Percentiles rank a stretch among this genome's conserved stretches.
phyloP scores from a whole-genome alignment of 1,140 invertebrate species.

The Drosophila lacteicornis region DNA sequence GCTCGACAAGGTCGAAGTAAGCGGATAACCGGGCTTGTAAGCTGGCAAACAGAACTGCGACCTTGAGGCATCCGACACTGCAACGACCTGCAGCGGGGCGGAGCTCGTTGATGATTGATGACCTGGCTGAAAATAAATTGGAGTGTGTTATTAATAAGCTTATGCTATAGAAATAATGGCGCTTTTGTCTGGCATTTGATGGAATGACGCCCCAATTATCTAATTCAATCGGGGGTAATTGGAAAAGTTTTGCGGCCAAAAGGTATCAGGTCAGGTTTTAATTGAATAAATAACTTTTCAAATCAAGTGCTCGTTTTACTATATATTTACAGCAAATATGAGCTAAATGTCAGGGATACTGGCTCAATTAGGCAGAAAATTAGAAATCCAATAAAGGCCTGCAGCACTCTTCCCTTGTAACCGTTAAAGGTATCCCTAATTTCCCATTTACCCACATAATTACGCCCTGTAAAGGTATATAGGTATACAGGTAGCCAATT shows the following conservation, averaged over 20 bases:
- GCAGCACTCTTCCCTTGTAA: too few species aligned
- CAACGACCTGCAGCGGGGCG: slow-evolving; percentile 24
- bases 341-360: neutral
- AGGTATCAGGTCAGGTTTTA: slow-evolving; percentile 12
- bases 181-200: slow-evolving; percentile 38
- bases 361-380: neutral
- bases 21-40: slow-evolving; percentile 28
- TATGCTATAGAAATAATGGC: slow-evolving; percentile 33
- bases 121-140: slow-evolving; percentile 35
- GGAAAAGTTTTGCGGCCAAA: neutral
- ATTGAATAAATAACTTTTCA: slow-evolving; percentile 30
- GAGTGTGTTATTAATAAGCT: slow-evolving; percentile 40
- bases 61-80: slow-evolving; percentile 30
- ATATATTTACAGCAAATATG: neutral
- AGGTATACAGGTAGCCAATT: neutral
- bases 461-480: slow-evolving; percentile 3
- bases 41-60: slow-evolving; percentile 17
- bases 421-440: slow-evolving; percentile 6
- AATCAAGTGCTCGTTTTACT: neutral
- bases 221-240: slow-evolving; percentile 19
- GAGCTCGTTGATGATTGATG: slow-evolving; percentile 41
- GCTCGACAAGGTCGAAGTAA: slow-evolving; percentile 29
- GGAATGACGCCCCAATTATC: slow-evolving; percentile 29
- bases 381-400: neutral
- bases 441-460: slow-evolving; percentile 34